These are phyloP conservation scores for Noctuana brunneofusca DNA, from an alignment of 2,888 invertebrate genomes.

Conservation along the genomic window DNA sequence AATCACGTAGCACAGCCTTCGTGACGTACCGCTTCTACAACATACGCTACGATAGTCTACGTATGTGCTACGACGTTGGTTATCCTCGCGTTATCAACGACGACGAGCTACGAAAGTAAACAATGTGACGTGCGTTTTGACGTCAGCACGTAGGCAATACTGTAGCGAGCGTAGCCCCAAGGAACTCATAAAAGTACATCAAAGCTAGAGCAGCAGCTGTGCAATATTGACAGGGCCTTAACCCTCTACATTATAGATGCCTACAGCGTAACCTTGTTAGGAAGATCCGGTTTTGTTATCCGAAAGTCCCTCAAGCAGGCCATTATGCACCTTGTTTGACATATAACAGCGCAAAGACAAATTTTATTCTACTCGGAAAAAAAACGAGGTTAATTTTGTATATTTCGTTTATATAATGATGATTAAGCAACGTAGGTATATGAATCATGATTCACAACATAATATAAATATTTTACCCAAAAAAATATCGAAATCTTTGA, in stretches of 20 bases:
- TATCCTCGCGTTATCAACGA: background rate
- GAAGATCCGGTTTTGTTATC: background rate
- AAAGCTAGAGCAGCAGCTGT: background rate
- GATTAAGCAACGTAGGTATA: no score
- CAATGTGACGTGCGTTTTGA: background rate
- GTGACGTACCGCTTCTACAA: background rate
- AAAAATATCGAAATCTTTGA: no score
- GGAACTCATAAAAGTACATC: slow-evolving; percentile 3
- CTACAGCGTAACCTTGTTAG: background rate
- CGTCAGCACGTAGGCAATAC: slow-evolving; percentile 11
- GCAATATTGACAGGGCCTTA: slow-evolving; percentile 6
- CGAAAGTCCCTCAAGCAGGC: background rate
- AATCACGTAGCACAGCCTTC: background rate
- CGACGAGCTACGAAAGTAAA: background rate
- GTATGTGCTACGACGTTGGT: background rate
- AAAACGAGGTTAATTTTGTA: no score
- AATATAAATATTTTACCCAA: no score
- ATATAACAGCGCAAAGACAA: background rate
- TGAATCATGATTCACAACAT: no score
- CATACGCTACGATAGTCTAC: background rate
- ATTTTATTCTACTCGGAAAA: background rate
- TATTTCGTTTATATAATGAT: no score
- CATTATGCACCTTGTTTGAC: background rate
- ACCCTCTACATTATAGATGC: slow-evolving; percentile 10
- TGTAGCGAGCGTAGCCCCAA: background rate